These are phyloP conservation scores for Hyles euphorbiae DNA, from an alignment of 1,140 invertebrate genomes.

Conservation along the genomic window DNA sequence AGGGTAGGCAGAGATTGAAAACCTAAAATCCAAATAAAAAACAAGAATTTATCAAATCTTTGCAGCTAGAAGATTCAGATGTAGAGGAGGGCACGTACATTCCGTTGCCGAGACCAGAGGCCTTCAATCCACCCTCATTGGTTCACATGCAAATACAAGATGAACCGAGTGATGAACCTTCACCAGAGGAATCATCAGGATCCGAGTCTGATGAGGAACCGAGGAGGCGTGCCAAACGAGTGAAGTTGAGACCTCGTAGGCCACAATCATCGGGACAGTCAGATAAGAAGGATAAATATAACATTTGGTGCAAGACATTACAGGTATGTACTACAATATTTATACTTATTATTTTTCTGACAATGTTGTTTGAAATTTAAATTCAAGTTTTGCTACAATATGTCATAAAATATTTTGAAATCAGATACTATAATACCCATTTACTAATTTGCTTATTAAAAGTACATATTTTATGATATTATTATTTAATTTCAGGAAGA, in stretches of 20 bases:
- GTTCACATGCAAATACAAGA: constrained; percentile 70
- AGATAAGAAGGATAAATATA: constrained; percentile 64
- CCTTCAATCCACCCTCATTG: constrained; percentile 63
- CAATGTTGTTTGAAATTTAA: too few relatives aligned
- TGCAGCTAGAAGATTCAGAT: constrained; percentile 66
- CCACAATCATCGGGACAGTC: constrained; percentile 40
- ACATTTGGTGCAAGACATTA: constrained; percentile 65
- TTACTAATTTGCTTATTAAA: too few relatives aligned
- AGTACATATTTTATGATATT: neutral
- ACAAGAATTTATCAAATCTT: too few relatives aligned
- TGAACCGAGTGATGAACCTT: constrained; percentile 61
- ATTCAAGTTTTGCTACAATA: too few relatives aligned
- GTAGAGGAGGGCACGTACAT: constrained; percentile 66
- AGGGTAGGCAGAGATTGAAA: too few relatives aligned
- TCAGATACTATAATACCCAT: too few relatives aligned
- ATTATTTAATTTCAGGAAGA: constrained; percentile 53
- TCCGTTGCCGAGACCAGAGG: constrained; percentile 55
- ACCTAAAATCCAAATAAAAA: too few relatives aligned
- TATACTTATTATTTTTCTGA: too few relatives aligned
- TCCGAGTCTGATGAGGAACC: constrained; percentile 62
- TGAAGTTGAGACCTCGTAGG: constrained; percentile 48
- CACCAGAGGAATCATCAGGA: constrained; percentile 48
- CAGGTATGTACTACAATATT: constrained; percentile 36
- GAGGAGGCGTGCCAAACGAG: constrained; percentile 50
- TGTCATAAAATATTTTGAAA: too few relatives aligned